Conservation (phyloP, 2,888 invertebrate species). For the Muscina levida region DNA sequence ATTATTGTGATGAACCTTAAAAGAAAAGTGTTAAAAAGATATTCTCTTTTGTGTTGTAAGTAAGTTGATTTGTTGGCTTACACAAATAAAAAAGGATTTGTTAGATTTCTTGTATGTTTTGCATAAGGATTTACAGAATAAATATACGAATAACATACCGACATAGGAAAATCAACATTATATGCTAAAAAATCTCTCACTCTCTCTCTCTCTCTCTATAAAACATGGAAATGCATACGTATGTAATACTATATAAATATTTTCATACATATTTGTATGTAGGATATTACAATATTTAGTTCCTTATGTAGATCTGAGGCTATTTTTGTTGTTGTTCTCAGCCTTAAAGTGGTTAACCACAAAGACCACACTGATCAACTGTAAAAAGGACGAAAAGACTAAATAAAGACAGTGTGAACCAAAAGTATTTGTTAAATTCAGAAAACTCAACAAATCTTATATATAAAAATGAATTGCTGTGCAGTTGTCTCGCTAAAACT, state of each 20-base stretch:
- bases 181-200: too few relatives aligned
- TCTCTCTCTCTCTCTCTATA: too few relatives aligned
- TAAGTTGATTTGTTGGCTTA: conserved; percentile 67
- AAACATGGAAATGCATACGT: too few relatives aligned
- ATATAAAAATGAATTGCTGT: too few relatives aligned
- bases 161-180: too few relatives aligned
- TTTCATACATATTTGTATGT: too few relatives aligned
- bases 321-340: conserved; percentile 38
- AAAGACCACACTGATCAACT: conserved; percentile 55
- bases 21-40: conserved; percentile 64
- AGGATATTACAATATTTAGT: too few relatives aligned
- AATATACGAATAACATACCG: not conserved
- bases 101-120: conserved; percentile 42
- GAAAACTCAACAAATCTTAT: too few relatives aligned
- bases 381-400: not conserved
- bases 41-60: conserved; percentile 37
- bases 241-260: too few relatives aligned
- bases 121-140: conserved; percentile 54
- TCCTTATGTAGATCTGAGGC: too few relatives aligned
- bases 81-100: conserved; percentile 68
- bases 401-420: too few relatives aligned
- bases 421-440: not conserved
- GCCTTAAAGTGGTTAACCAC: conserved; percentile 53
- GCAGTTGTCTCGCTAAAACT: too few relatives aligned
- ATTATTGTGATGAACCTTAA: conserved; percentile 18